Evolutionary conservation across 2,888 invertebrate species (phyloP), one percentile per base, ranked within the genome.

Genomic region (Marasmarcha lunaedactyla): DNA sequence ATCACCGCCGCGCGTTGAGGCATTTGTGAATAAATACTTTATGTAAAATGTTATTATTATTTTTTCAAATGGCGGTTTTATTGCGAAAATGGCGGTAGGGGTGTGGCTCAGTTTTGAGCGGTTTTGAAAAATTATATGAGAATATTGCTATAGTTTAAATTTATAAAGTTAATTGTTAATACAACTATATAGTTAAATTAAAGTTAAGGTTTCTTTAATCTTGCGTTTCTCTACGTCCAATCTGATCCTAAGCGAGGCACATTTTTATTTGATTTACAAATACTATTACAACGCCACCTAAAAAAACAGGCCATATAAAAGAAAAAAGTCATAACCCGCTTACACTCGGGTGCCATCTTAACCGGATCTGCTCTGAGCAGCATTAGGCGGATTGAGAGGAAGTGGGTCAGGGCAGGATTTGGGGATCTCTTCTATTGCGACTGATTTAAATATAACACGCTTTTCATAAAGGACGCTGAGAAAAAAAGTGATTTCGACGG

Each of bases 21-120:
- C 57, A 49, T 57, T 59, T 68, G 71, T 65, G 57, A 61, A 71
- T 63, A 71, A 73, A 78, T 73, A 74, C 73, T 69, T 78, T 78
- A 76, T 79, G 73, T 68, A 73, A 74, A 79, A 72, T 78, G 74
- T 77, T 78, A 78, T 79, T 77, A 77, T 79, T 78, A 66, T 74
- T 73, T 66, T 69, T 55, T 47, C 40, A 33, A 44, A 20, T 40
- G 40, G 39, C 46, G 52, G 50, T 48, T 53, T 51, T 58, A 50
- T 52, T 55, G 59, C 59, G 46, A 38, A 42, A 26, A 11, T 15
- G 35, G 38, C 37, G 45, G 37, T 42, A 43, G 30, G 36, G 37
- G 45, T 42, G 42, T n/a, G 58, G 63, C 43, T 10, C 1, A 5
- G 50, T 36, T 57, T 46, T 1, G 1, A 52, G 72, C 66, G 69